Evolutionary conservation across 2,888 invertebrate species (phyloP), one percentile per base, ranked within the genome.

Genomic region (Torymus aiolomorphi): DNA sequence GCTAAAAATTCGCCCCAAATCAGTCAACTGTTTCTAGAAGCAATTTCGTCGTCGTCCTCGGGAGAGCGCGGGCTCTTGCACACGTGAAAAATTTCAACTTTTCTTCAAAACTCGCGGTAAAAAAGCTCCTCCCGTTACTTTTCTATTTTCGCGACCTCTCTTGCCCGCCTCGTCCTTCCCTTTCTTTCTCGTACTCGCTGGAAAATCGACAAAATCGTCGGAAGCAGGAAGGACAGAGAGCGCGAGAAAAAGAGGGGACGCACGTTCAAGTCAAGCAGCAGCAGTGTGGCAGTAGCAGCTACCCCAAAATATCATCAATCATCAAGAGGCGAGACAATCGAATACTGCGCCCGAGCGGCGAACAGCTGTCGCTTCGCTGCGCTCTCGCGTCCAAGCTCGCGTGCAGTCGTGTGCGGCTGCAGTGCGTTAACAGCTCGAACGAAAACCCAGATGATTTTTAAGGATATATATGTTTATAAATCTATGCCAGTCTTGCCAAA

Each of bases 231-330:
- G 67, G 76, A 67, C 2, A 52, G 56, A 76, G n/a, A 80, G 66
- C 42, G 49, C 56, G 20, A 52, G 56, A 67, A 56, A 59, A 65
- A 57, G 70, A 56, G 74, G 20, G 31, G 62, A 69, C 2, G 65
- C 31, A 57, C 59, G 61, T 62, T 56, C 51, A 78, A 87, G 87
- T 85, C 84, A 86, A 88, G 83, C 83, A 76, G 86, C 88, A 90
- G 88, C 89, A 31, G 42, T 42, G 42, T 42, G 42, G 57, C 69
- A 59, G 65, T 66, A 61, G 67, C 56, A 63, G 78, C 77, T 62
- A 77, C 91, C 91, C 91, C 91, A 91, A 91, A 91, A 91, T 91
- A 92, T 92, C 93, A 92, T 93, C 93, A 92, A 93, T 93, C 93
- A 93, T 92, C 89, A 88, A 88, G 79, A 87, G 87, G 87, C 90